Evolutionary conservation across 1,140 invertebrate species (phyloP).

Genomic region (Hirudo medicinalis): DNA sequence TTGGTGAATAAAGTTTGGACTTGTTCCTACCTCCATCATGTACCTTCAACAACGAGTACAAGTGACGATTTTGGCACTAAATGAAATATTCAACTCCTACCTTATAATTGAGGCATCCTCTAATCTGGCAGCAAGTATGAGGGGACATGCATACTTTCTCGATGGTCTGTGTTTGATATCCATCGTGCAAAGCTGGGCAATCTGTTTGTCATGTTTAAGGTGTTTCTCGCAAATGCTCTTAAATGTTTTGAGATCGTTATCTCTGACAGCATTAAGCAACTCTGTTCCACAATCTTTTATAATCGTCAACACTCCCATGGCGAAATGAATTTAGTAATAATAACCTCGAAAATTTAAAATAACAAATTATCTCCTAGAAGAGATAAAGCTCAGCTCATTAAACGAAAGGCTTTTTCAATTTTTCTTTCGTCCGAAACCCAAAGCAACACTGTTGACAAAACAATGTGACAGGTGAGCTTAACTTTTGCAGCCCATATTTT

Average conservation of each 20-base stretch:
- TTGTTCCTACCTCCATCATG: conserved; percentile 22
- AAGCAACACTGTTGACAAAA: too few relatives aligned
- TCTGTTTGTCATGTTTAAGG: conserved; percentile 17
- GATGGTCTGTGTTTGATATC: conserved; percentile 24
- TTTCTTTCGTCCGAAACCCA: too few relatives aligned
- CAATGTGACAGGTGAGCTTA: too few relatives aligned
- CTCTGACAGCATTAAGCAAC: conserved; percentile 21
- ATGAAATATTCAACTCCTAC: neutral
- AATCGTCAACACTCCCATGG: conserved; percentile 19
- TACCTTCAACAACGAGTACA: neutral
- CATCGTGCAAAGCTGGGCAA: conserved; percentile 19
- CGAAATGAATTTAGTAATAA: too few relatives aligned
- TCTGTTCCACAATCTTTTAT: conserved; percentile 24
- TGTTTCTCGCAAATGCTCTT: conserved; percentile 20
- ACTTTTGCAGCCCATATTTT: too few relatives aligned
- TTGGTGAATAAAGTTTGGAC: conserved; percentile 24
- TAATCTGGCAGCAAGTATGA: conserved; percentile 22
- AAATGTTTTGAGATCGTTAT: conserved; percentile 22
- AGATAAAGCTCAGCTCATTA: too few relatives aligned
- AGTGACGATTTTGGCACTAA: neutral
- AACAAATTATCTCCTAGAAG: too few relatives aligned
- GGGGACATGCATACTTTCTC: conserved; percentile 23
- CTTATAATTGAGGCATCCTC: conserved; percentile 22
- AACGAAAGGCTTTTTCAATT: too few relatives aligned
- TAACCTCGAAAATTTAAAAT: too few relatives aligned